Base-by-base conservation (phyloP, 1,140 invertebrate species). In the Laodelphax striatellus region DNA sequence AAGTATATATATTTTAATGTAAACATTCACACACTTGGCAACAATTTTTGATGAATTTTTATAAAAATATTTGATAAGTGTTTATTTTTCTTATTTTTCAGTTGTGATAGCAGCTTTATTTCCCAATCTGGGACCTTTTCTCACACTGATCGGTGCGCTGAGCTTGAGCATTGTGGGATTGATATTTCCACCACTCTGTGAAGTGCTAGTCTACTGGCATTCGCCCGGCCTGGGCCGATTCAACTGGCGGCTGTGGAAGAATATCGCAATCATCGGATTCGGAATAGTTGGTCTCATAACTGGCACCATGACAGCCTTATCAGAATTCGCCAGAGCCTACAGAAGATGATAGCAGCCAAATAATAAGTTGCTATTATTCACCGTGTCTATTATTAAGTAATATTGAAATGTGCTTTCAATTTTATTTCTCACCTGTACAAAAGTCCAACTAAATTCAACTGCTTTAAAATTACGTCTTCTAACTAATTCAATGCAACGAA, bases 71-170 rank as follows among this genome's bases (percentile, higher is more conserved):
- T 28, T 28, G 24, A 28, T 6, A 28, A 38, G 10, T 11, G 10
- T 38, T 11, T 38, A 3, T 11, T 5, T 38, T 13, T 38, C 34
- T 38, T 38, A 6, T 46, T 21, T 58, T 58, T 52, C 69, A 92
- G 89, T 89, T 76, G 69, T 80, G 5, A 50, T 94, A 52, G 92
- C 92, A 0, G 82, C 86, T 58, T 76, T 82, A 0, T 85, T 96
- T 59, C 90, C 92, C 0, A 76, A 90, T 65, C 74, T 97, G 56
- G 86, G 88, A 50, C 76, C 91, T 1, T 85, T 95, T 70, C 95
- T 97, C 62, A 91, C 92, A 0, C 74, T 94, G 38, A 87, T 95
- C 53, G 93, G 93, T 3, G 90, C 93, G 0, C 76, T 94, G 6
- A 88, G 87, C 68, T 90, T 88, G 63, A 89, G 89, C 21, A 82